A percentile compares a stretch with the other conserved stretches of the same genome.
Conservation (phyloP, 2,797 vertebrate species). For the Acestrorhynchus altus region DNA sequence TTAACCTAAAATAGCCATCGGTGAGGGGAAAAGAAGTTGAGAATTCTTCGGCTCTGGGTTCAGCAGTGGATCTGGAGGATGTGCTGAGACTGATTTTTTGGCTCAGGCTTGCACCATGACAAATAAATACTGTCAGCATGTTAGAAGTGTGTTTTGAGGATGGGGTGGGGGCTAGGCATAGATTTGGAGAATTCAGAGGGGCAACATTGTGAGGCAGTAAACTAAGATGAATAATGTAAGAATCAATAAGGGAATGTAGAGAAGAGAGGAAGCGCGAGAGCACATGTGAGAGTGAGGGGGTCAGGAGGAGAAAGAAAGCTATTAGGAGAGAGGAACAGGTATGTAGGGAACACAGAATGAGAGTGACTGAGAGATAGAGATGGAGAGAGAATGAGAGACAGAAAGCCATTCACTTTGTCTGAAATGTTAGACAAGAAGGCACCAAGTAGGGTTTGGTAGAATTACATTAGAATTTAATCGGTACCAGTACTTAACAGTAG, state of each 20-base stretch:
- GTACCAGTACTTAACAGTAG: no score
- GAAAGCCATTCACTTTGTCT: no score
- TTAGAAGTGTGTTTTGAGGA: constrained; percentile 18
- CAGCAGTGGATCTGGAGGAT: constrained; percentile 60
- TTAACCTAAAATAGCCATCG: constrained; percentile 78
- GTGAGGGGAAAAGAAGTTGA: constrained; percentile 61
- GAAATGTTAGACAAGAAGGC: no score
- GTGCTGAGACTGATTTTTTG: constrained; percentile 52
- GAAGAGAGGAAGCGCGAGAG: neutral
- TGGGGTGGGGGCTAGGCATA: neutral
- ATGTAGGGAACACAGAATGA: no score
- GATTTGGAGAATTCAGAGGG: constrained; percentile 18
- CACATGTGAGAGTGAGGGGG: constrained; percentile 11
- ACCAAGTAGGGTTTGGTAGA: no score
- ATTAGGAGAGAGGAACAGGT: no score
- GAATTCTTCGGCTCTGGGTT: constrained; percentile 56
- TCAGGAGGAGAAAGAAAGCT: neutral
- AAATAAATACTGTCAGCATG: constrained; percentile 47
- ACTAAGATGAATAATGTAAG: neutral
- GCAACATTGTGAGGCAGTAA: constrained; percentile 8
- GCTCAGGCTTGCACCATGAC: constrained; percentile 39
- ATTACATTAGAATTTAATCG: no score
- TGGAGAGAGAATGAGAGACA: constrained; percentile 27
- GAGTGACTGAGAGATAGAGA: constrained; percentile 51
- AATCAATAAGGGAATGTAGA: neutral